Percentiles rank a stretch among this genome's conserved stretches.
Evolutionary conservation across 2,888 invertebrate genomes (phyloP).

Genomic region (Drosophila birchii): DNA sequence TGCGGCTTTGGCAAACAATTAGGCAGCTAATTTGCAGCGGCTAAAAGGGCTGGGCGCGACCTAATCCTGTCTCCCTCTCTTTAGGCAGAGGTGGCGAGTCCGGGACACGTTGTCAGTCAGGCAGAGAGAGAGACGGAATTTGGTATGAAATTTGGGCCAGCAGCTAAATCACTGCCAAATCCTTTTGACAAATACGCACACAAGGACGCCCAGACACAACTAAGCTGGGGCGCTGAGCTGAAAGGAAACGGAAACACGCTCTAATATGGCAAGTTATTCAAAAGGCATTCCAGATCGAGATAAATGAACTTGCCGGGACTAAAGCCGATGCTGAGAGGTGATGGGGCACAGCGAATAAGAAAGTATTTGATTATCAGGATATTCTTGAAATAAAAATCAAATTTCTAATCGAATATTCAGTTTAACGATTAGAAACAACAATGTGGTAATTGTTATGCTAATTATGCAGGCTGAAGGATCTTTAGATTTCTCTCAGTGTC

Average conservation of each 20-base stretch:
- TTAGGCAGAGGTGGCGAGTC: conserved; percentile 14
- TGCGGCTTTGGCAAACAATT: conserved; percentile 80
- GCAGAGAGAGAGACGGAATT: conserved; percentile 36
- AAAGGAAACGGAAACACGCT: conserved; percentile 62
- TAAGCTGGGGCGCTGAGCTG: conserved; percentile 38
- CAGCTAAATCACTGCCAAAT: conserved; percentile 75
- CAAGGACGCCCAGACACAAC: conserved; percentile 43
- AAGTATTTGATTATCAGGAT: background rate
- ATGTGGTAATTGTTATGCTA: no score
- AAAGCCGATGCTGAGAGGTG: conserved; percentile 3
- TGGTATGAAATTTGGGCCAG: conserved; percentile 65
- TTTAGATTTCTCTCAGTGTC: conserved; percentile 8
- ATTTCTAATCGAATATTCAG: background rate
- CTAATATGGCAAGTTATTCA: conserved; percentile 79
- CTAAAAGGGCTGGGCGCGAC: conserved; percentile 53
- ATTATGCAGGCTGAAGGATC: no score
- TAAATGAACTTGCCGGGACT: conserved; percentile 54
- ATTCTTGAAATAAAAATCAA: background rate
- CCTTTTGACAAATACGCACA: conserved; percentile 79
- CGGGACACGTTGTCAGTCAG: conserved; percentile 47
- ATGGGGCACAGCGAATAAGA: conserved; percentile 1
- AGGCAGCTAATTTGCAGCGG: conserved; percentile 77
- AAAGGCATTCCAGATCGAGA: conserved; percentile 67
- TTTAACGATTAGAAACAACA: no score
- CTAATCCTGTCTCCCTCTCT: conserved; percentile 63